Base-by-base conservation (phyloP, 2,797 vertebrate genomes). In the Cirrhinus molitorella region DNA sequence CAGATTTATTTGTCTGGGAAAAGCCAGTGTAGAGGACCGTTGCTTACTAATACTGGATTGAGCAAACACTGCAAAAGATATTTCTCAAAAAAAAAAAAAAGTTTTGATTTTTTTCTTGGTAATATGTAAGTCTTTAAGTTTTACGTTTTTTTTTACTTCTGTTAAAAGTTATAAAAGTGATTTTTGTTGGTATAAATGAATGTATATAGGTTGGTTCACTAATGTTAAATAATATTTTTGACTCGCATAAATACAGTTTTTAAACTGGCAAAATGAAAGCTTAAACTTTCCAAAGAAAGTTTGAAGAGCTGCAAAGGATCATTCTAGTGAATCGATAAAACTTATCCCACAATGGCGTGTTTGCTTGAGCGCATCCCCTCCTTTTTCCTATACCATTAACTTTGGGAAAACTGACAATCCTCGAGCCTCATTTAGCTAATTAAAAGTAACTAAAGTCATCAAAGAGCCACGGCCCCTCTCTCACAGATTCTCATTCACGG, bases 1-100 rank as follows among this genome's bases (percentile, higher is more conserved):
- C 96, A 96, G 96, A 96, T 97, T 98, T 99, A 97, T 98, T 97
- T 98, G 96, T 96, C 96, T 96, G 95, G 94, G 96, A 97, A 96
- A 98, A 96, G 88, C 87, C 78, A 92, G 88, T 90, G 90, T 90
- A 88, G 92, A 88, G 90, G 90, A 91, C 91, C 55, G 86, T 90
- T 86, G 28, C 77, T 72, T 55, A 78, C 87, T 77, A 70, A 70
- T 77, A 49, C 73, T 59, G 72, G 47, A 67, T 23, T 74, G 28
- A 25, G n/a, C 47, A 73, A 40, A 51, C 31, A 53, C 43, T 14
- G 28, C 57, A 55, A 83, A 76, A 28, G 9, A 76, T 17, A 23
- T 63, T 63, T 47, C 17, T 47, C 0, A 7, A 45, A 34, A n/a
- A n/a, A n/a, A n/a, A n/a, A n/a, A n/a, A n/a, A n/a, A n/a, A n/a